Base-by-base conservation (phyloP, 2,113 vertebrate species). In the Aramus guarauna region DNA sequence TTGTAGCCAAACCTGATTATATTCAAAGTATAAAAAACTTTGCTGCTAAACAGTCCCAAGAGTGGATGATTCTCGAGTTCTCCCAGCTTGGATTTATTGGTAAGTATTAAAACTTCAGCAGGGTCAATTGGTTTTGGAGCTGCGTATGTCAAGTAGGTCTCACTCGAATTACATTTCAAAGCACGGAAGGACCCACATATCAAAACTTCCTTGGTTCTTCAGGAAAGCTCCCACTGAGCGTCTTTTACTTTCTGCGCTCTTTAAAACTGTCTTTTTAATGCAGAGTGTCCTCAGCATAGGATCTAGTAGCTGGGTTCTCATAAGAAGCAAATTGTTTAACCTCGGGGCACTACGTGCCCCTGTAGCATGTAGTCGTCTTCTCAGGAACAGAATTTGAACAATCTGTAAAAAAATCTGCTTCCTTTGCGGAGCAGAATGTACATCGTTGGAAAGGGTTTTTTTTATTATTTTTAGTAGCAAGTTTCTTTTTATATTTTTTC, bases 81-180 rank as follows among this genome's bases (percentile, higher is more conserved):
- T 98, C 98, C 53, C 95, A 97, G 21, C 97, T 98, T 95, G 98
- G 98, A 85, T 98, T 99, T 97, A 98, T 98, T 95, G 98, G 98
- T 98, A 97, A 98, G 98, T 92, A 66, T n/a, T 74, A 56, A 32
- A 12, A 84, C 6, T 18, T 91, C 43, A 75, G 50, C 32, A 90
- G 22, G 27, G 23, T 58, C 27, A 90, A 3, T 2, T 74, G 72
- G 22, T 22, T 87, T 77, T 75, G 78, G 48, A 48, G 43, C 19
- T 53, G 26, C 45, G 45, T 68, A 37, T 41, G 21, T 80, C 6
- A 2, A 30, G 66, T 41, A 68, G 23, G 16, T 81, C 48, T 78
- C 36, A 24, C 26, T 81, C 6, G 8, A n/a, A 78, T 78, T 63
- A 29, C 5, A 53, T 50, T 72, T 85, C 27, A 37, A 76, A 53